A percentile compares a stretch with the other conserved stretches of the same genome.
phyloP scores from a whole-genome alignment of 2,888 invertebrate species.

The Geotrupes spiniger region DNA sequence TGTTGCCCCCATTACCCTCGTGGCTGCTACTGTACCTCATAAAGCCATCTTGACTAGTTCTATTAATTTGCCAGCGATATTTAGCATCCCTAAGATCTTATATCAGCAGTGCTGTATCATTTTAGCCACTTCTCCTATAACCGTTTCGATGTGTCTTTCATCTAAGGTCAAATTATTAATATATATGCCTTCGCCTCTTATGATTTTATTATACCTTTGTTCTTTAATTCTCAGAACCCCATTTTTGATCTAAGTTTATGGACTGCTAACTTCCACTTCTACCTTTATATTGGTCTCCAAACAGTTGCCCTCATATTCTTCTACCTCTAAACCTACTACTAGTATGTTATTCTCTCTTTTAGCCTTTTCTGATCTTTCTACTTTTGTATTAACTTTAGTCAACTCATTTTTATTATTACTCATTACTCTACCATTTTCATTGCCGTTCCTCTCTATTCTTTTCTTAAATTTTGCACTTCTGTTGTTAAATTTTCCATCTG shows the following conservation, averaged over 20 bases:
- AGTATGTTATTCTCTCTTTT: too few species aligned
- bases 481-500: neutral
- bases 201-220: neutral
- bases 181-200: neutral
- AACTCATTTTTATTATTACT: too few species aligned
- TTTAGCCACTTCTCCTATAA: neutral
- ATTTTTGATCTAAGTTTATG: constrained; percentile 1
- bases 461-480: neutral
- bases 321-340: too few species aligned
- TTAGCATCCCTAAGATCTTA: too few species aligned
- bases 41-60: too few species aligned
- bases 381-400: too few species aligned
- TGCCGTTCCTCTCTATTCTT: neutral
- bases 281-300: neutral
- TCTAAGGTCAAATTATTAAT: neutral
- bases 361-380: too few species aligned
- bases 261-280: neutral
- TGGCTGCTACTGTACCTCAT: too few species aligned
- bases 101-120: too few species aligned
- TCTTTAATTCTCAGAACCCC: neutral
- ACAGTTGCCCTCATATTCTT: neutral
- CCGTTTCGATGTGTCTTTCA: neutral
- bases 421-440: too few species aligned
- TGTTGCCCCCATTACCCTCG: too few species aligned
- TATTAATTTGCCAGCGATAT: too few species aligned